Evolutionary conservation across 2,888 invertebrate species (phyloP), one percentile per base, ranked within the genome.

Genomic region (Emmelina monodactyla): DNA sequence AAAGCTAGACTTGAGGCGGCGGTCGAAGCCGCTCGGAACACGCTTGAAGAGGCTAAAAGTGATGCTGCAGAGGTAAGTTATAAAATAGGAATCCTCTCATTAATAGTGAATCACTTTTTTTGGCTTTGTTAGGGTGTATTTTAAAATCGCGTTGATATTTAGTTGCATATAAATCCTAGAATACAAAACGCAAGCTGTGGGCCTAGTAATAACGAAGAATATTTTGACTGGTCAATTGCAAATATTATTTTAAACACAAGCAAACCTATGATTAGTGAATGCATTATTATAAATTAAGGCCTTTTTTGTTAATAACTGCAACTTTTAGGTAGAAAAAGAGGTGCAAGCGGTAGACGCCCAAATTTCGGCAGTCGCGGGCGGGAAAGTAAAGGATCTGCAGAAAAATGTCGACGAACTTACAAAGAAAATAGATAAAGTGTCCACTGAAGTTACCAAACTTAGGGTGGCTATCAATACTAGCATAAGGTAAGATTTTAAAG

Each of bases 361-460:
- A 55, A 90, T 92, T 43, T 81, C 87, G 0, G 82, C 83, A 0
- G 81, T 89, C n/a, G 87, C 88, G 0, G 85, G 85, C 0, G 85
- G 84, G 1, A 85, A 84, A 42, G 85, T 92, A 6, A 87, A 85
- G 36, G 83, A 85, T 0, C 82, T 91, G 3, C 88, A 91, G 54
- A 88, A 85, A 34, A 83, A 80, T 32, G 85, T 95, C 1, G 85
- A 88, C 28, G 88, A 86, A 3, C 60, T 88, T 0, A 76, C 72
- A 0, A 87, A 85, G 45, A 85, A 87, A 41, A 86, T 92, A 2
- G 89, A 90, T 35, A 89, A 90, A 55, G 80, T 91, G 0, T 83
- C 83, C 40, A 71, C 76, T 0, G 88, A 90, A 51, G 83, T 88
- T 3, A 85, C 86, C 0, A 85, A 86, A 42, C 57, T 91, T 2